phyloP scores from a whole-genome alignment of 1,140 invertebrate species.

The Kradibia gibbosae region DNA sequence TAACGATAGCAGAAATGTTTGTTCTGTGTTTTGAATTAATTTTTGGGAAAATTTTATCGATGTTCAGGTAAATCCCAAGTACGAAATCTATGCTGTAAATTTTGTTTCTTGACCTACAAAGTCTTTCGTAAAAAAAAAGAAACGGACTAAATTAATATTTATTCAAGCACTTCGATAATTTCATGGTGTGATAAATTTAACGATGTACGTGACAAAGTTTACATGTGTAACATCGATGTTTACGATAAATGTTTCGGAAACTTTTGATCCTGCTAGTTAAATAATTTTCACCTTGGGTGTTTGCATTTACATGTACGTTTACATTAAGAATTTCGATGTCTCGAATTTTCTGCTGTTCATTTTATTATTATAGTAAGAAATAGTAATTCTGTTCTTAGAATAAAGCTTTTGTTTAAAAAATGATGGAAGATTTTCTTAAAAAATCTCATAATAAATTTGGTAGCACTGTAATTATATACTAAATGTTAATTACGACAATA shows the following conservation, averaged over 20 bases:
- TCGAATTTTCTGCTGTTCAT: too few species aligned
- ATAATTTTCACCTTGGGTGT: not conserved
- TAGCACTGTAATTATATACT: too few species aligned
- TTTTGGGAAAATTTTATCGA: constrained; percentile 37
- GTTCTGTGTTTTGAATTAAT: constrained; percentile 16
- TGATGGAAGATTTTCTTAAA: too few species aligned
- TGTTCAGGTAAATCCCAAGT: constrained; percentile 32
- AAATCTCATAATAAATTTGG: too few species aligned
- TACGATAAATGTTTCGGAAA: not conserved
- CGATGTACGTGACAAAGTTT: constrained; percentile 16
- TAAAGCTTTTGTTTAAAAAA: too few species aligned
- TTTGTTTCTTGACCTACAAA: constrained; percentile 42
- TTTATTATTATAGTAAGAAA: too few species aligned
- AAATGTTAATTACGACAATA: too few species aligned
- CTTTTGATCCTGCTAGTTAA: not conserved
- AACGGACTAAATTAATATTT: constrained; percentile 33
- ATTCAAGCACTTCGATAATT: not conserved
- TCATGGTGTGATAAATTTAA: constrained; percentile 16
- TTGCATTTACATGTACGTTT: not conserved
- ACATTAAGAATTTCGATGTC: not conserved
- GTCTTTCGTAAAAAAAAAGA: constrained; percentile 25
- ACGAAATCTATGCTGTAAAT: not conserved
- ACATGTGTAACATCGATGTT: constrained; percentile 6
- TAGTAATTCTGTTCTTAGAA: too few species aligned
- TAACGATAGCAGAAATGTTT: too few species aligned